These are phyloP conservation scores for Eurytoma californica DNA, from an alignment of 2,888 invertebrate species.

Conservation along the genomic window DNA sequence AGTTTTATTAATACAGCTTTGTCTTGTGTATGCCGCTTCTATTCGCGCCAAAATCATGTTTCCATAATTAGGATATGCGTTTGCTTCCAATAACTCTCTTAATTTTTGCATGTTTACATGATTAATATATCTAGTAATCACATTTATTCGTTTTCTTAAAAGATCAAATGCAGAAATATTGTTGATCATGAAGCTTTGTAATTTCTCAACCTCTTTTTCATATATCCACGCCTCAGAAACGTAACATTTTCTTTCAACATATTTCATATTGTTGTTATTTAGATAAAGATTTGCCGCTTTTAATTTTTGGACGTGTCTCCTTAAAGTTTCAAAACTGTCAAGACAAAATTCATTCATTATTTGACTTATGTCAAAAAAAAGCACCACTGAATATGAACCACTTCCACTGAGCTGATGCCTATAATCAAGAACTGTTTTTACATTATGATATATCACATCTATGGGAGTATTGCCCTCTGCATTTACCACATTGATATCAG, in stretches of 20 bases:
- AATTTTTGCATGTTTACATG: background rate
- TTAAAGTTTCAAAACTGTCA: background rate
- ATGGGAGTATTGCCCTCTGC: constrained; percentile 3
- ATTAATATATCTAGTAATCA: constrained; percentile 15
- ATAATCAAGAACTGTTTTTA: background rate
- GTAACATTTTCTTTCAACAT: background rate
- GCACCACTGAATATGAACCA: background rate
- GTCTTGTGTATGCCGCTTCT: constrained; percentile 9
- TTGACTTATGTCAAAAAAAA: background rate
- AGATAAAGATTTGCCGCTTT: constrained; percentile 2
- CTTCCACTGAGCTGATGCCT: background rate
- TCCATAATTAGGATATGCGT: constrained; percentile 13
- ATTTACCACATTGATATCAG: constrained; percentile 32
- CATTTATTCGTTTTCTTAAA: constrained; percentile 30
- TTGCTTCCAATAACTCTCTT: too few relatives aligned
- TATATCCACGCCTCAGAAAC: background rate
- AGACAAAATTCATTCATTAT: constrained; percentile 3
- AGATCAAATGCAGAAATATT: constrained; percentile 24
- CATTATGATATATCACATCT: background rate
- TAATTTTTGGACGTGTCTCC: constrained; percentile 23
- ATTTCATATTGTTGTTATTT: constrained; percentile 11
- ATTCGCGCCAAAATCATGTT: background rate
- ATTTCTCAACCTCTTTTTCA: constrained; percentile 7
- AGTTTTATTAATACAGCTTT: constrained; percentile 7
- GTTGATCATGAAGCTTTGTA: constrained; percentile 14